phyloP scores from a whole-genome alignment of 2,113 vertebrate genomes.

The Dermatemys mawii region DNA sequence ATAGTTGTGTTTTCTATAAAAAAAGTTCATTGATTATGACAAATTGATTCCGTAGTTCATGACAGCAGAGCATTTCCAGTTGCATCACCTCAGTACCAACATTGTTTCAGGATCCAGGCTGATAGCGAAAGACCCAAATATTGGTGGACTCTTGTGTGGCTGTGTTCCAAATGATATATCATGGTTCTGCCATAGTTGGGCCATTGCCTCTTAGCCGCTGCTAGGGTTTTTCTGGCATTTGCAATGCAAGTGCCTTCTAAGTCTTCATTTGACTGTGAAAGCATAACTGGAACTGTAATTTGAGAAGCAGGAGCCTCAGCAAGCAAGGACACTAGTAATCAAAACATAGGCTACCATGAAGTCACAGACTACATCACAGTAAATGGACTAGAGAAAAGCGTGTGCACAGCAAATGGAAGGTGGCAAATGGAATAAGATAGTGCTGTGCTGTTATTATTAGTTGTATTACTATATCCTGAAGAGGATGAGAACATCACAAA shows the following conservation, averaged over 20 bases:
- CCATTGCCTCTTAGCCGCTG: background rate
- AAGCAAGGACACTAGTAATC: background rate
- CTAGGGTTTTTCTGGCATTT: background rate
- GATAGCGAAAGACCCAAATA: background rate
- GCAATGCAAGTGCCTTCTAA: background rate
- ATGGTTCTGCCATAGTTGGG: background rate
- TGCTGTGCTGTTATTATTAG: background rate
- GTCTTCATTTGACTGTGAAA: background rate
- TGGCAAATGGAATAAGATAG: rapidly evolving
- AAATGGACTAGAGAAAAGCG: background rate
- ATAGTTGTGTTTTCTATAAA: background rate
- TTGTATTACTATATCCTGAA: constrained; percentile 43
- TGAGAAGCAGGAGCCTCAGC: background rate
- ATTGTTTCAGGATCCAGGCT: background rate
- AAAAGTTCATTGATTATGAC: background rate
- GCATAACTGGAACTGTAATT: background rate
- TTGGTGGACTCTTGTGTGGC: rapidly evolving
- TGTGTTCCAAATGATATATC: background rate
- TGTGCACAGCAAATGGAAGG: background rate
- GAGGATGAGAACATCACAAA: background rate
- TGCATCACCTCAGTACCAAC: background rate
- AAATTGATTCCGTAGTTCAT: background rate
- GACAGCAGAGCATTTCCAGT: background rate
- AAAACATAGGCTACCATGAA: background rate
- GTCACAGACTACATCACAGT: background rate